Evolutionary conservation across 2,888 invertebrate species (phyloP), one percentile per base, ranked within the genome.

Genomic region (Chalcosyrphus nemorum): DNA sequence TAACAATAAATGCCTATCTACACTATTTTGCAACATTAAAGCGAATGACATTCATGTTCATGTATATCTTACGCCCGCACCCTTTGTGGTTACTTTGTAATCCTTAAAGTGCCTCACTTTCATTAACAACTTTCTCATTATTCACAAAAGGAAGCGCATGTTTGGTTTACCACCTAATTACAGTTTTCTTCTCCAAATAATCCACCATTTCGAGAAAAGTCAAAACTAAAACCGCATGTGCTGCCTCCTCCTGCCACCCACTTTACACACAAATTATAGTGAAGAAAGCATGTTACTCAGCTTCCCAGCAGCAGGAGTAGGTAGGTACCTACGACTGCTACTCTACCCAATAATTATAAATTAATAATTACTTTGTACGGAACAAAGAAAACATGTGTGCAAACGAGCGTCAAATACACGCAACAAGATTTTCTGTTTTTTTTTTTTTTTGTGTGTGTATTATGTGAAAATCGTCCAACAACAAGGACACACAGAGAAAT

Each of bases 371-470:
- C 72, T 56, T 50, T 59, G 38, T 68, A 35, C 63, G n/a, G 47
- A 68, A 82, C 76, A 77, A 82, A 77, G 72, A 52, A 47, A 82
- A 82, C 66, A 54, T 61, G 77, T 61, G 77, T 74, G 72, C 82
- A 77, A 77, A 82, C 82, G 77, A 77, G 61, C 77, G 54, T 66
- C 61, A 72, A 82, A 68, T 72, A 38, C 82, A 82, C 82, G 82
- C 82, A 82, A 77, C 68, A 15, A 47, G 35, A 68, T 66, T 63
- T 63, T 41, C 41, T 50, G 7, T 32, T 35, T 43, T 38, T 27
- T 56, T 15, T 38, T 21, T 15, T 29, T 27, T 43, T 24, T 9
- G 7, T 9, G 19, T 21, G 32, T 19, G 50, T 65, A 76, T 38
- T 76, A 63, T 66, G 41, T 68, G 54, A 59, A 57, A 66, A 68